phyloP scores from a whole-genome alignment of 2,888 invertebrate genomes.

The Caenorhabditis afra region DNA sequence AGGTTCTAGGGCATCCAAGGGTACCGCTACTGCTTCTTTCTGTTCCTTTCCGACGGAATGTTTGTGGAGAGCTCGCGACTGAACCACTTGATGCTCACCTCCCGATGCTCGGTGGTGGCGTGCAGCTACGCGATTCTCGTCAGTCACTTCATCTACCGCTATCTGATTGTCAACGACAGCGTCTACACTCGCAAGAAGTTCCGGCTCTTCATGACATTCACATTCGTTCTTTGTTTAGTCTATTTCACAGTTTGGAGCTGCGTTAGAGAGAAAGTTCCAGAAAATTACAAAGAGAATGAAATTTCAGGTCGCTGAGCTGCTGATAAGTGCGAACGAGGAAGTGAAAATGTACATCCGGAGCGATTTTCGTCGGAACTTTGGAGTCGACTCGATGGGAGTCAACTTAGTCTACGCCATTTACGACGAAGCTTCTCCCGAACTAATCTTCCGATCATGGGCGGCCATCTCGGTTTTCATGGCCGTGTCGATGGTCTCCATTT shows the following conservation, averaged over 20 bases:
- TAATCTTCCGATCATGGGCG: constrained; percentile 14
- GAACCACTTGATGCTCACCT: background rate
- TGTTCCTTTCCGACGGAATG: constrained; percentile 20
- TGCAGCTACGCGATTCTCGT: constrained; percentile 31
- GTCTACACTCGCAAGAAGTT: background rate
- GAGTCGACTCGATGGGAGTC: too few species aligned
- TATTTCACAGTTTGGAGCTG: background rate
- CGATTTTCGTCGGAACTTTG: too few species aligned
- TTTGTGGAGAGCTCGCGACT: background rate
- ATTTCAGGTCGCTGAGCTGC: background rate
- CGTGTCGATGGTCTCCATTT: constrained; percentile 20
- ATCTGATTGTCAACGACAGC: background rate
- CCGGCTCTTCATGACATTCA: background rate
- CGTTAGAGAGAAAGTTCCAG: too few species aligned
- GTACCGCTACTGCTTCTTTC: constrained; percentile 19
- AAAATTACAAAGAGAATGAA: too few species aligned
- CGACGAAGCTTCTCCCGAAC: constrained; percentile 14
- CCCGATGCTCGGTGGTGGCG: constrained; percentile 19
- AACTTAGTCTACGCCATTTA: background rate
- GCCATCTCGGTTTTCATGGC: constrained; percentile 14
- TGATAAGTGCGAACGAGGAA: too few species aligned
- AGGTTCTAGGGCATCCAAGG: constrained; percentile 22
- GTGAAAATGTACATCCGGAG: too few species aligned
- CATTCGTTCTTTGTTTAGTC: background rate
- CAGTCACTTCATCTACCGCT: constrained; percentile 31